These are phyloP conservation scores for Zaprionus ornatus DNA, from an alignment of 1,140 invertebrate species.

Conservation along the genomic window DNA sequence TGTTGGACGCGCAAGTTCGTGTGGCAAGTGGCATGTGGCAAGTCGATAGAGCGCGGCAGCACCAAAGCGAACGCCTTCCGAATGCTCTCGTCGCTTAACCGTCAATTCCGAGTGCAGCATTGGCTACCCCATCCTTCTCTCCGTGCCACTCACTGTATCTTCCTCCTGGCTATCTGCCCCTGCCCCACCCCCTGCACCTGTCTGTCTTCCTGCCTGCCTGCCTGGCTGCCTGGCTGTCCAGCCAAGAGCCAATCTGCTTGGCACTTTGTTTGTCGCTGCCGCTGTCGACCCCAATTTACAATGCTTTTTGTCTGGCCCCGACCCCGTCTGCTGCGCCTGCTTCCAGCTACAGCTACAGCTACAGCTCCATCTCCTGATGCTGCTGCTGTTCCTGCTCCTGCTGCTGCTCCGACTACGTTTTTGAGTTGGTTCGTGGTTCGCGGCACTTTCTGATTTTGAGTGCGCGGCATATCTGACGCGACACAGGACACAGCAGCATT, in stretches of 20 bases:
- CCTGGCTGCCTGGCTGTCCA: constrained; percentile 24
- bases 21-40: constrained; percentile 35
- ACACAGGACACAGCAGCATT: not conserved
- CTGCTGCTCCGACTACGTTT: not conserved
- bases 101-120: constrained; percentile 68
- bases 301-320: constrained; percentile 71
- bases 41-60: constrained; percentile 20
- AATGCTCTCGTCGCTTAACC: constrained; percentile 49
- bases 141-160: not conserved
- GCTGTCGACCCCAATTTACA: constrained; percentile 78
- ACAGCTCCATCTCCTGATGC: too few relatives aligned
- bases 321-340: constrained; percentile 1
- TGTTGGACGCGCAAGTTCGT: constrained; percentile 19
- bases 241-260: constrained; percentile 74
- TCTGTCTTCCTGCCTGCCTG: constrained; percentile 8
- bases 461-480: constrained; percentile 55
- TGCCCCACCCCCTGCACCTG: constrained; percentile 3
- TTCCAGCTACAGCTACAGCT: constrained; percentile 10
- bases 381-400: not conserved
- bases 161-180: not conserved
- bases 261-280: constrained; percentile 61
- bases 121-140: constrained; percentile 10
- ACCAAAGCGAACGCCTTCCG: constrained; percentile 2
- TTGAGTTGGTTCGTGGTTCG: constrained; percentile 20
- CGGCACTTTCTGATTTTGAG: constrained; percentile 51